Conservation (phyloP, 2,797 vertebrate genomes). For the Sebastes melanostomus region DNA sequence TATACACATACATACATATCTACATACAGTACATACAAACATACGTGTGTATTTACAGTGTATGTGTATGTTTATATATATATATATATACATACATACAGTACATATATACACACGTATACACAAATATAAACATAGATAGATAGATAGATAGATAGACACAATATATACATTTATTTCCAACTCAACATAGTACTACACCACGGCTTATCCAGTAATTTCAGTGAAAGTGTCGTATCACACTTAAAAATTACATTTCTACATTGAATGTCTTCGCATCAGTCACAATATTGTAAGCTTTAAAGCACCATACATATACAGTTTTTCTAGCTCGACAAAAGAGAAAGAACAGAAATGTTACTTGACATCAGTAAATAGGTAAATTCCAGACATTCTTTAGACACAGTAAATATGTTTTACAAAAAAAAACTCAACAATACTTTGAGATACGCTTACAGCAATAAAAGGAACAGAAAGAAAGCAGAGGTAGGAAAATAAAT, state of each 20-base stretch:
- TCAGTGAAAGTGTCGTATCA: neutral
- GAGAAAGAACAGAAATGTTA: neutral
- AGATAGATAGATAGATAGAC: no score
- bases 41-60: no score
- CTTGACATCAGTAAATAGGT: neutral
- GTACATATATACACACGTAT: no score
- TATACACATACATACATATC: no score
- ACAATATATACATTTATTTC: neutral
- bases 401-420: neutral
- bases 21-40: no score
- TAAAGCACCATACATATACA: neutral
- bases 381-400: neutral
- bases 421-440: neutral
- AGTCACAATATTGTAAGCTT: neutral
- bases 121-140: no score
- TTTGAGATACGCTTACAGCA: neutral
- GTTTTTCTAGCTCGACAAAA: neutral
- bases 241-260: neutral
- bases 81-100: no score
- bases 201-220: neutral
- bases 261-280: neutral
- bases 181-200: neutral
- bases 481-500: neutral
- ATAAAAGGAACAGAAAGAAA: neutral
- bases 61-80: no score